A percentile compares a stretch with the other conserved stretches of the same genome.
Evolutionary conservation across 2,113 vertebrate genomes (phyloP).

Genomic region (Rhipidura dahli): DNA sequence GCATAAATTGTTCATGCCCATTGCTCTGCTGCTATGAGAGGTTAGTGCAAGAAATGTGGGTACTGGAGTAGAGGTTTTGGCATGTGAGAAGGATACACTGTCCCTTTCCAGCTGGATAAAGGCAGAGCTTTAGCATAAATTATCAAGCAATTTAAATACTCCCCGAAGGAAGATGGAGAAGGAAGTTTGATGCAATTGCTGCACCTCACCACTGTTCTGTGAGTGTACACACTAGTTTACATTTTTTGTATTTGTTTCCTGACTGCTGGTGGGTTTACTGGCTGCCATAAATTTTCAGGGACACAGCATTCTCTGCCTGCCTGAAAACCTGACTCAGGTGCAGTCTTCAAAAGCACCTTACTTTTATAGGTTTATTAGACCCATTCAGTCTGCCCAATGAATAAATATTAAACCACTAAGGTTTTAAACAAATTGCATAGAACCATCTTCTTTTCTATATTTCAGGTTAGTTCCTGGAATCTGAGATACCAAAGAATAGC

Average conservation of each 20-base stretch:
- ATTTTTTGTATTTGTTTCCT: not conserved
- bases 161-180: not conserved
- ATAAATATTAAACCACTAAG: not conserved
- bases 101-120: not conserved
- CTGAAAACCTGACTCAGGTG: not conserved
- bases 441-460: not conserved
- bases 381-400: not conserved
- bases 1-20: not conserved
- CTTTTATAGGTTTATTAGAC: not conserved
- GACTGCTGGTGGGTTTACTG: not conserved
- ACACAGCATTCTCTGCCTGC: not conserved
- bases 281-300: not conserved
- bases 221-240: not conserved
- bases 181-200: not conserved
- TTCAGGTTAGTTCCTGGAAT: not conserved
- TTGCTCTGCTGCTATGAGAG: not conserved
- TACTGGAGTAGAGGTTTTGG: not conserved
- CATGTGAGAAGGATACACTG: not conserved
- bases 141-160: not conserved
- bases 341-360: not conserved
- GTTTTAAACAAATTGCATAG: not conserved
- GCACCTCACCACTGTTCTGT: not conserved
- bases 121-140: not conserved
- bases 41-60: not conserved
- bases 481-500: not conserved